Evolutionary conservation across 2,797 vertebrate species (phyloP), one percentile per base, ranked within the genome.

Genomic region (Knipowitschia caucasica): DNA sequence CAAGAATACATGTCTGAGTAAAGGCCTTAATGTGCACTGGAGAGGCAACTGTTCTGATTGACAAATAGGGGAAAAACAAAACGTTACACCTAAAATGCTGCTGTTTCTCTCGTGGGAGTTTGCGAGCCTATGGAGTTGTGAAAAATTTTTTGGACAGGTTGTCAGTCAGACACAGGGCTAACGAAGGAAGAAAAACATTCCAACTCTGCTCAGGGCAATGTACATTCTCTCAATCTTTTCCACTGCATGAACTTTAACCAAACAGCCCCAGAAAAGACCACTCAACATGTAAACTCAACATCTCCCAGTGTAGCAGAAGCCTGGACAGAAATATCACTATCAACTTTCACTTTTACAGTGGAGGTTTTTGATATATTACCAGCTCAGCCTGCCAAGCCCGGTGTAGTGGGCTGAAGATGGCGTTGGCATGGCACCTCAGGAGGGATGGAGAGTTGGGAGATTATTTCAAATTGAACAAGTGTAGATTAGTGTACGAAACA

Each of bases 81-180:
- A 2, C 11, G 6, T 10, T 31, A 15, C 3, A 14, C 9, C 20
- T n/a, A 17, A 15, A 25, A 7, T 50, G n/a, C 14, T 9, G 14
- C 11, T 36, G 34, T 35, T 31, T 34, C 5, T n/a, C 3, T 50
- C 35, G 17, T 30, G 26, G 11, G 4, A 7, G 15, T 50, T 14
- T 24, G 47, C 15, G 9, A 23, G 15, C 34, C 31, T 35, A 2
- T 24, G 7, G 47, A 34, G 15, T 15, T 34, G n/a, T n/a, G 33
- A 6, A 9, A 7, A 24, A 25, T 9, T 2, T 20, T 14, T 35
- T 10, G 24, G 49, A 25, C 12, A 35, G 49, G 49, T 17, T 50
- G 49, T 50, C 49, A 35, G 49, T 50, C 49, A 50, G 17, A 23
- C 49, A 36, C 49, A 17, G 21, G 49, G 31, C 14, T 31, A 45